Percentiles rank a stretch among this genome's conserved stretches.
Evolutionary conservation across 1,140 invertebrate species (phyloP).

Genomic region (Helicoverpa armigera): DNA sequence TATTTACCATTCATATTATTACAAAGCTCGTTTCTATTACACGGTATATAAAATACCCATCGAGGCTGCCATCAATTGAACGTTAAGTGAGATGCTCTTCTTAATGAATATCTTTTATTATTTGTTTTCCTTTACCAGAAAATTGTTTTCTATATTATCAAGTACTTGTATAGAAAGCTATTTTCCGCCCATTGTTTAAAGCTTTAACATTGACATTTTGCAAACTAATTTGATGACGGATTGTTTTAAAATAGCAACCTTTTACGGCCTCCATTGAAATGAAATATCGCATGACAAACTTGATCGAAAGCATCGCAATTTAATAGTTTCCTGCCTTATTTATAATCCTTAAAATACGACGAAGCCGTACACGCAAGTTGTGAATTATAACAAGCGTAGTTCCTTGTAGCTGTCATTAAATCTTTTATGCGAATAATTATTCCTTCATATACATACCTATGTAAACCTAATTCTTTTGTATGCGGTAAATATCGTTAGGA

Average conservation of each 20-base stretch:
- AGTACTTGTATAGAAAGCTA: background rate
- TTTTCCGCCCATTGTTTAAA: background rate
- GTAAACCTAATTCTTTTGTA: too few relatives aligned
- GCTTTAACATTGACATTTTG: background rate
- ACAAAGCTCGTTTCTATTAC: too few relatives aligned
- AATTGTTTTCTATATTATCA: too few relatives aligned
- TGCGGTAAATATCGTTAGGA: too few relatives aligned
- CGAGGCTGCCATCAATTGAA: too few relatives aligned
- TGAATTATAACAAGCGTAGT: slow-evolving; percentile 2
- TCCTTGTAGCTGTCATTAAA: slow-evolving; percentile 13
- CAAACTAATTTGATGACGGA: background rate
- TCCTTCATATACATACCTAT: background rate
- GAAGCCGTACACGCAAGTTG: slow-evolving; percentile 3
- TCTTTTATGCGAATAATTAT: slow-evolving; percentile 14
- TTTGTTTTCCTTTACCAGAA: too few relatives aligned
- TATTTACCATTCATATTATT: too few relatives aligned
- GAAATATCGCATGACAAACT: slow-evolving; percentile 19
- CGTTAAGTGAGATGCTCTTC: too few relatives aligned
- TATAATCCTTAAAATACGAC: slow-evolving; percentile 8
- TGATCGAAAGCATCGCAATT: slow-evolving; percentile 1
- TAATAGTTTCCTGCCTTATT: slow-evolving; percentile 27
- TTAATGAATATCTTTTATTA: too few relatives aligned
- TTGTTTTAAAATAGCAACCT: background rate
- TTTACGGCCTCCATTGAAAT: slow-evolving; percentile 11
- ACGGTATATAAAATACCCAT: too few relatives aligned